Base-by-base conservation (phyloP, 2,888 invertebrate species). In the Thecophora atra region DNA sequence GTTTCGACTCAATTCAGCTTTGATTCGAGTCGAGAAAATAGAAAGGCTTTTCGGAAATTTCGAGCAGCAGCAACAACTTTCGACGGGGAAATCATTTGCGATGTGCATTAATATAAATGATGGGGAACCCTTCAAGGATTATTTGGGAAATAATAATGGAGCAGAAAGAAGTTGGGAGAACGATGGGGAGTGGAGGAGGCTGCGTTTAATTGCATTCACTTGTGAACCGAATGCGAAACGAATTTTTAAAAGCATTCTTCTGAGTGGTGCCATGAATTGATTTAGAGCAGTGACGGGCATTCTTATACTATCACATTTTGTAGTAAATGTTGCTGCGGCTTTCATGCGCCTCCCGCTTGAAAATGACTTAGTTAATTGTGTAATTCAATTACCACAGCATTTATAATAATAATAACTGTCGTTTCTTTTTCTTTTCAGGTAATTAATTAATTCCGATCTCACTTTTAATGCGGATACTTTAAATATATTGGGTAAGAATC, bases 151-250 rank as follows among this genome's bases (percentile, higher is more conserved):
- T 71, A 73, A 64, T 47, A 52, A 72, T 72, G 30, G 54, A 13
- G 6, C n/a, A 56, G 44, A 26, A 60, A 37, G 66, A 28, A 47
- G 17, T 24, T 37, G 44, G 2, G 5, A 62, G 30, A 60, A 26
- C 28, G 52, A 19, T 42, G 54, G 47, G 37, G 21, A 62, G 64
- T 63, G 51, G 63, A 51, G 42, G 68, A 60, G 11, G 52, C 73
- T 74, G 78, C 77, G 75, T 78, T 79, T 80, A 75, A 76, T 79
- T 80, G 77, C 76, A 79, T 80, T 80, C 79, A 72, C 77, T 73
- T 73, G 24, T 26, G 6, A 24, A 58, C 63, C 72, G 78, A 77
- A 79, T 76, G 80, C 80, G 80, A 80, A 76, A 78, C 81, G 81
- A 81, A 81, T 81, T 79, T 79, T 78, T 78, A 78, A 80, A 77